Conservation (phyloP, 2,888 invertebrate genomes). For the Linyphia triangularis region DNA sequence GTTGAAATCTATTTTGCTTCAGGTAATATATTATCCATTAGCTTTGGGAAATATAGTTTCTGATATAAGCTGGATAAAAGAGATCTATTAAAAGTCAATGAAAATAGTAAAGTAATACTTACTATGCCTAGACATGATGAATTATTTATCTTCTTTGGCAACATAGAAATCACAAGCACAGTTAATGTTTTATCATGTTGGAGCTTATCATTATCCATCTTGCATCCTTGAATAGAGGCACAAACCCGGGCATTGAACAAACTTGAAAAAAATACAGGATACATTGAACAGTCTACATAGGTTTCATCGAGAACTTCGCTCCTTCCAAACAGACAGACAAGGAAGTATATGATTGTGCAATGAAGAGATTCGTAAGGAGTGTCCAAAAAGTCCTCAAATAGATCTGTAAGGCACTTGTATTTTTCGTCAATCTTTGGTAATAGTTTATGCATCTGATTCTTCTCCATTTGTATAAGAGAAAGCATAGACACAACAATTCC, state of each 20-base stretch:
- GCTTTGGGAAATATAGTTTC: neutral
- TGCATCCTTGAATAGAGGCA: neutral
- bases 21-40: neutral
- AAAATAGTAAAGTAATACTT: neutral
- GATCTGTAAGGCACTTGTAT: neutral
- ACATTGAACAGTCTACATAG: neutral
- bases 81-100: neutral
- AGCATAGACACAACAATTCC: neutral
- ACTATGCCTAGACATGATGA: slow-evolving; percentile 26
- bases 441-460: neutral
- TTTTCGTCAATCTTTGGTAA: neutral
- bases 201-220: neutral
- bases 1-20: no score
- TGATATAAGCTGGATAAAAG: neutral
- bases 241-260: neutral
- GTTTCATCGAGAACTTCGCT: neutral
- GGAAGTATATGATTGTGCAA: slow-evolving; percentile 1
- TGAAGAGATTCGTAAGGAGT: slow-evolving; percentile 26
- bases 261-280: slow-evolving; percentile 15
- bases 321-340: slow-evolving; percentile 13
- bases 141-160: neutral
- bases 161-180: neutral
- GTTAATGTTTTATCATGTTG: neutral
- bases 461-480: neutral
- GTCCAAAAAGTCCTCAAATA: neutral